Conservation (phyloP, 1,140 invertebrate species). For the Heliconius hermathena region DNA sequence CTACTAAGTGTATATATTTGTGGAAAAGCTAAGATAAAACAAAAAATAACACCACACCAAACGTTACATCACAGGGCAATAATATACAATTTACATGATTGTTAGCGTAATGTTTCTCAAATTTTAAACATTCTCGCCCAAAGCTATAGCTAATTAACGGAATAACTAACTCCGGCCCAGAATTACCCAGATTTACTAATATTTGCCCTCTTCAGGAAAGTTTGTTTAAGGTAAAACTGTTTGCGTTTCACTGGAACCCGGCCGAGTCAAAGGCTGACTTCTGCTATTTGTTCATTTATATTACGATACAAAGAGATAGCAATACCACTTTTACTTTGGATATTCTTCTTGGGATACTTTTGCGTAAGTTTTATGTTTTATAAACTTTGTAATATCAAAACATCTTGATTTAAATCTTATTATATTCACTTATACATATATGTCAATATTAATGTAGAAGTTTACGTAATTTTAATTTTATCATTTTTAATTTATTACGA, state of each 20-base stretch:
- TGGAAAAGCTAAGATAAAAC: too few relatives aligned
- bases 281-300: slow-evolving; percentile 29
- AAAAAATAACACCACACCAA: background rate
- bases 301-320: slow-evolving; percentile 21
- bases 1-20: too few relatives aligned
- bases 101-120: slow-evolving; percentile 23
- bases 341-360: slow-evolving; percentile 10
- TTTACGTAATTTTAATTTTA: background rate
- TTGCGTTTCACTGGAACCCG: slow-evolving; percentile 29
- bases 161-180: slow-evolving; percentile 33
- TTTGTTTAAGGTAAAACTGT: slow-evolving; percentile 40
- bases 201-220: slow-evolving; percentile 36
- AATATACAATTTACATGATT: slow-evolving; percentile 26
- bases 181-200: slow-evolving; percentile 39
- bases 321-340: slow-evolving; percentile 17
- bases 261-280: slow-evolving; percentile 26
- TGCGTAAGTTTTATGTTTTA: background rate
- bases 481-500: too few relatives aligned
- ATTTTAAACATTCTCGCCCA: slow-evolving; percentile 32
- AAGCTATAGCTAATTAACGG: slow-evolving; percentile 36
- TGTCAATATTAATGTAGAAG: background rate
- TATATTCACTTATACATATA: background rate
- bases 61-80: background rate
- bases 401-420: too few relatives aligned
- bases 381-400: background rate